Base-by-base conservation (phyloP, 2,113 vertebrate genomes). In the Nannobrachium achirus region DNA sequence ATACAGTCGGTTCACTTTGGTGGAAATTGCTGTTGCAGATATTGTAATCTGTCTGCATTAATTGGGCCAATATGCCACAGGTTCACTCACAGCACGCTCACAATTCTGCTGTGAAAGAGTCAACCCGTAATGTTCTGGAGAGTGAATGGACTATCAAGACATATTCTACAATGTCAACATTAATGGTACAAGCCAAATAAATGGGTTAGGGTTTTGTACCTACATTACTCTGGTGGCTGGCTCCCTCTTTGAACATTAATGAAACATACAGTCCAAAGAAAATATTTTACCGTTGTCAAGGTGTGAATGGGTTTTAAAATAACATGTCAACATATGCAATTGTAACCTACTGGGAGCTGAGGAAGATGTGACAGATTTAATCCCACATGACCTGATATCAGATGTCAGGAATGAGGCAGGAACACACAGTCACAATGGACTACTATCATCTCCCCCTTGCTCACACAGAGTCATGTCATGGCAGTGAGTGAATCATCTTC, bases 311-410 rank as follows among this genome's bases (percentile, higher is more conserved):
- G 3, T 33, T 33, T 33, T 0, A 33, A 33, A 5, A n/a, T n/a
- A 33, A 33, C 25, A n/a, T 33, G 25, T 25, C 20, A 25, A 25
- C 20, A 25, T 25, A 4, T 33, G 6, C 25, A 33, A 33, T 33
- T 33, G 25, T 33, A 33, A 33, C 6, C 25, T 33, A 33, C 15
- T 20, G 7, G 62, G 11, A n/a, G 19, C 49, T 39, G 41, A 62
- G 39, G 44, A 25, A 41, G 48, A 71, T 63, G 58, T 63, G 71
- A 15, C 67, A 55, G 53, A 75, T 48, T 13, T 8, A 33, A 45
- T 73, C 79, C 44, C 59, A n/a, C 16, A 10, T 9, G 53, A 16
- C 45, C 40, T 65, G 73, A 70, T 69, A 62, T 76, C 78, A 70
- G 33, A 55, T 51, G 57, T 42, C 1, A 61, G 52, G 73, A 83